phyloP scores from a whole-genome alignment of 2,888 invertebrate genomes.

The Rhagophthalmus giganteus region DNA sequence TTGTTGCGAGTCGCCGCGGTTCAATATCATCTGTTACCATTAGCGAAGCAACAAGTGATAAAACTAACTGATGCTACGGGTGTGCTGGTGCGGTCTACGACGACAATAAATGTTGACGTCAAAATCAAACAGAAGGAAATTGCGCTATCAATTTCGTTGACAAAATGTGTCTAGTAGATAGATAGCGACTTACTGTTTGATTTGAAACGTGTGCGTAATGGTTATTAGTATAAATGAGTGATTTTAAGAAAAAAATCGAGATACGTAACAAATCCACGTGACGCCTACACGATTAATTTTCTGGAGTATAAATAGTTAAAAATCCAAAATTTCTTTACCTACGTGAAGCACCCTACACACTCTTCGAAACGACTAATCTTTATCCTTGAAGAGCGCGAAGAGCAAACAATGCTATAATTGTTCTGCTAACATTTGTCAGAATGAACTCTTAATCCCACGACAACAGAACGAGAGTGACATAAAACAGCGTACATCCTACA shows the following conservation, averaged over 20 bases:
- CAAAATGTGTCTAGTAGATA: background rate
- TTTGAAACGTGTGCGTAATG: background rate
- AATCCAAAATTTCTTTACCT: no score
- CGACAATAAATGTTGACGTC: conserved; percentile 8
- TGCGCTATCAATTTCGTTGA: background rate
- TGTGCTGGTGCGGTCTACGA: no score
- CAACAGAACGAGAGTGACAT: conserved; percentile 19
- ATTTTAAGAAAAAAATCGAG: no score
- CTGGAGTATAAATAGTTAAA: no score
- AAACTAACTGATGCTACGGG: conserved; percentile 4
- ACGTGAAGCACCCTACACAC: no score
- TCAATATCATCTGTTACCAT: conserved; percentile 11
- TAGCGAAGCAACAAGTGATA: conserved; percentile 11
- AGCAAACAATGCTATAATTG: conserved; percentile 5
- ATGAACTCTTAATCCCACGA: conserved; percentile 15
- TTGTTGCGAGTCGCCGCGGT: background rate
- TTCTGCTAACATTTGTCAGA: conserved; percentile 16
- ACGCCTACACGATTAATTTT: no score
- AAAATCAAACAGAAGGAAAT: conserved; percentile 7
- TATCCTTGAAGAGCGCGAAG: background rate
- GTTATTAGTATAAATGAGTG: no score
- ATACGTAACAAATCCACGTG: no score
- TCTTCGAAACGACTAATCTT: background rate
- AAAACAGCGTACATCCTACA: conserved; percentile 19
- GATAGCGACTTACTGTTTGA: no score